phyloP scores from a whole-genome alignment of 2,888 invertebrate genomes.

The Taphrorychus bicolor region DNA sequence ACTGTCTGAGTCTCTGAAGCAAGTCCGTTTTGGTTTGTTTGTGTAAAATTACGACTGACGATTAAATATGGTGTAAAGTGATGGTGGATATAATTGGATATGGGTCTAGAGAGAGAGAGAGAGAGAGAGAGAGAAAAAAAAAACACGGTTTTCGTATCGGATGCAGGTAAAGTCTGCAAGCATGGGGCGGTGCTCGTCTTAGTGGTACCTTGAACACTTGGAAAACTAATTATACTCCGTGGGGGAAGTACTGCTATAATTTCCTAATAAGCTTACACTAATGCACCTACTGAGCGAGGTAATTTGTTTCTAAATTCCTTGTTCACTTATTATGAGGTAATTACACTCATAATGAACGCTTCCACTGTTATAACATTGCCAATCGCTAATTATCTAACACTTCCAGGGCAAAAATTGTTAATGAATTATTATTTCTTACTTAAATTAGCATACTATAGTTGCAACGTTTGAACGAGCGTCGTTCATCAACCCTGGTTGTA shows the following conservation, averaged over 20 bases:
- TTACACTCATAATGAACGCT: background rate
- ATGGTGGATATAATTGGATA: conserved; percentile 27
- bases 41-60: conserved; percentile 26
- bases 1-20: too few species aligned
- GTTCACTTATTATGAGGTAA: background rate
- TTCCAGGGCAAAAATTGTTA: background rate
- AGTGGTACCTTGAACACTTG: conserved; percentile 5
- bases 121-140: conserved; percentile 5
- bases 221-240: conserved; percentile 1
- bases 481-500: too few species aligned
- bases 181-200: conserved; percentile 21
- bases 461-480: too few species aligned
- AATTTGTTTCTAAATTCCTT: conserved; percentile 1
- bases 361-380: background rate
- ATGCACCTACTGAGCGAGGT: conserved; percentile 2
- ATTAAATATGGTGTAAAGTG: conserved; percentile 27
- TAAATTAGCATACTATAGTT: too few species aligned
- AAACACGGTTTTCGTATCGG: conserved; percentile 17
- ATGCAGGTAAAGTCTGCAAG: conserved; percentile 27
- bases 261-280: background rate
- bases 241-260: background rate
- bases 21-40: conserved; percentile 10
- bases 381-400: background rate
- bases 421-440: too few species aligned
- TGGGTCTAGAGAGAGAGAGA: conserved; percentile 8